phyloP scores from a whole-genome alignment of 2,113 vertebrate species.

The Mungos mungo region DNA sequence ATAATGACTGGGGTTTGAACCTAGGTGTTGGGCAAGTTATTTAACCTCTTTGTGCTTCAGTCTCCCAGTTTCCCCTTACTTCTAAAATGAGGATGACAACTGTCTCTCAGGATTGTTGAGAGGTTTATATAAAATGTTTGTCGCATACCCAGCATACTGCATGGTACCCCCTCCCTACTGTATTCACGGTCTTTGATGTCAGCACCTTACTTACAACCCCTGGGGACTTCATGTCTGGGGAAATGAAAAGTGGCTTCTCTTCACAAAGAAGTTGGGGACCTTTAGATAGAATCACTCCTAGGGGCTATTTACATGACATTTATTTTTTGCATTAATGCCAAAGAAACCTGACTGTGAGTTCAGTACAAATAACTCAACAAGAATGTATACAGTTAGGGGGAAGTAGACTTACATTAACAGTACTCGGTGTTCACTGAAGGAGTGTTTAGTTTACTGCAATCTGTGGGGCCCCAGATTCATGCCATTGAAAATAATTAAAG shows the following conservation, averaged over 20 bases:
- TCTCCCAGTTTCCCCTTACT: neutral
- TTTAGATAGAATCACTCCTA: constrained; percentile 41
- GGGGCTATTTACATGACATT: constrained; percentile 55
- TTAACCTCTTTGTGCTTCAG: neutral
- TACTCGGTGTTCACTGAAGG: constrained; percentile 29
- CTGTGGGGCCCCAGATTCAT: neutral
- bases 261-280: neutral
- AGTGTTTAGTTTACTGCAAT: constrained; percentile 28
- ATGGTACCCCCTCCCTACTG: neutral
- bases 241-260: constrained; percentile 46
- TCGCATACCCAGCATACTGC: neutral
- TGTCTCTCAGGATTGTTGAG: neutral
- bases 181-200: constrained; percentile 26
- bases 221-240: neutral
- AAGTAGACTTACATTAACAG: neutral
- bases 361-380: constrained; percentile 44
- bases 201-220: neutral
- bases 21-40: neutral
- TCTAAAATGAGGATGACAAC: neutral
- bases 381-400: constrained; percentile 37
- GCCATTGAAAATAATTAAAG: constrained; percentile 37
- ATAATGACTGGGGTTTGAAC: neutral
- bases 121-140: neutral
- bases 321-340: constrained; percentile 56
- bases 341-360: constrained; percentile 39